phyloP scores from a whole-genome alignment of 1,140 invertebrate species.

The Camponotus floridanus region DNA sequence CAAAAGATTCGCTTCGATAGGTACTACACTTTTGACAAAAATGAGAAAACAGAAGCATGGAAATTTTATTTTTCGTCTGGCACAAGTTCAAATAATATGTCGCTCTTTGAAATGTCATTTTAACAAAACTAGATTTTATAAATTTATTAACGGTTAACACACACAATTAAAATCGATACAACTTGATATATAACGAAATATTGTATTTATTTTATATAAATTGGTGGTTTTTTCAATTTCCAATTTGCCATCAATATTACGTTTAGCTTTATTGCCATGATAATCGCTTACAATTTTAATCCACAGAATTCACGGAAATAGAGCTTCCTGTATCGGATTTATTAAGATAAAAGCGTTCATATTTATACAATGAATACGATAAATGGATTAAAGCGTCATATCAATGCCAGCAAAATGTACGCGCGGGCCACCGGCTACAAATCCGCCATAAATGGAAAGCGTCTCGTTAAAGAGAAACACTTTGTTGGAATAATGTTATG shows the following conservation, averaged over 20 bases:
- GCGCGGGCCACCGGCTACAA: slow-evolving; percentile 35
- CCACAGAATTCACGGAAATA: background rate
- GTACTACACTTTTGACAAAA: background rate
- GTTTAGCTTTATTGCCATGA: slow-evolving; percentile 25
- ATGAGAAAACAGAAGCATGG: background rate
- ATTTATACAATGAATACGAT: slow-evolving; percentile 51
- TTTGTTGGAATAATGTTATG: slow-evolving; percentile 25
- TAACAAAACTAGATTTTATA: background rate
- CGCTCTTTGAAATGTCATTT: background rate
- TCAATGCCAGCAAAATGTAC: slow-evolving; percentile 45
- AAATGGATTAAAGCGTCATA: slow-evolving; percentile 53
- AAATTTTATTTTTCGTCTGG: background rate
- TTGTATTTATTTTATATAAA: slow-evolving; percentile 10
- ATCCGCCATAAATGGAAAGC: slow-evolving; percentile 42
- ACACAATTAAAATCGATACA: slow-evolving; percentile 9
- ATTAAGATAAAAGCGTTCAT: slow-evolving; percentile 52
- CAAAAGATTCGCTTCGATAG: slow-evolving; percentile 19
- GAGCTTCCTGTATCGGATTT: slow-evolving; percentile 41
- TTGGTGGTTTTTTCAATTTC: slow-evolving; percentile 39
- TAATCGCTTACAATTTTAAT: slow-evolving; percentile 41
- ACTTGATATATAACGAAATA: background rate
- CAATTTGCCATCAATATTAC: slow-evolving; percentile 13
- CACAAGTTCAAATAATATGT: background rate
- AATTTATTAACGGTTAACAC: slow-evolving; percentile 33
- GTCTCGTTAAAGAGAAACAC: slow-evolving; percentile 36